Conservation (phyloP, 2,113 vertebrate species). For the Drymodes brunneopygia region DNA sequence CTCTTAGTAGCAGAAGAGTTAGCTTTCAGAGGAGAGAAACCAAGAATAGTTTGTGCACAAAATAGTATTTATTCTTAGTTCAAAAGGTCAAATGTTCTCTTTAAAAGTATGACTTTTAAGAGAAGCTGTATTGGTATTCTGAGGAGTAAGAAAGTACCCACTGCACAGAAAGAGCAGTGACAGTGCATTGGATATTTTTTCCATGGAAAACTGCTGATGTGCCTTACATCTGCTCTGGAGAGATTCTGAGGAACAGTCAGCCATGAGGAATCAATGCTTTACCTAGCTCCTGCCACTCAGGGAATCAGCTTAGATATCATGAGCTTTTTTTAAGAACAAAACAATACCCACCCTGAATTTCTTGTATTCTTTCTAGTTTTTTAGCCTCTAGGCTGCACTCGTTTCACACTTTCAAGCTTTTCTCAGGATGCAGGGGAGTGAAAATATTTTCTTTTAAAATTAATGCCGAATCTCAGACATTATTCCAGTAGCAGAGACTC, state of each 20-base stretch:
- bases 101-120: not conserved
- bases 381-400: not conserved
- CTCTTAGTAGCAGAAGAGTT: conserved; percentile 70
- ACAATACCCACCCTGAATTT: not conserved
- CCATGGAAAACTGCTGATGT: not conserved
- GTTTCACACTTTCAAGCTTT: not conserved
- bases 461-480: not conserved
- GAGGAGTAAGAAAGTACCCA: not conserved
- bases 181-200: not conserved
- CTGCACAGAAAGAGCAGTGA: not conserved
- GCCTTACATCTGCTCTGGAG: not conserved
- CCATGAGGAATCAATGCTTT: not conserved
- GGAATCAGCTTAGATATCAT: not conserved
- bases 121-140: not conserved
- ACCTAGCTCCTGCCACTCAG: not conserved
- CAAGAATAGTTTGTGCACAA: not conserved
- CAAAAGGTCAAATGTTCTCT: not conserved
- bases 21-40: conserved; percentile 63
- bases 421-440: not conserved
- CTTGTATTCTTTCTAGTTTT: not conserved
- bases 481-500: conserved; percentile 15
- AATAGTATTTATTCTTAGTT: not conserved
- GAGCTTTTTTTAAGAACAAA: not conserved
- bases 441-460: conserved; percentile 17
- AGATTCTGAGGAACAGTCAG: not conserved